Evolutionary conservation across 2,888 invertebrate species (phyloP).

Genomic region (Leptinotarsa rubiginosa): DNA sequence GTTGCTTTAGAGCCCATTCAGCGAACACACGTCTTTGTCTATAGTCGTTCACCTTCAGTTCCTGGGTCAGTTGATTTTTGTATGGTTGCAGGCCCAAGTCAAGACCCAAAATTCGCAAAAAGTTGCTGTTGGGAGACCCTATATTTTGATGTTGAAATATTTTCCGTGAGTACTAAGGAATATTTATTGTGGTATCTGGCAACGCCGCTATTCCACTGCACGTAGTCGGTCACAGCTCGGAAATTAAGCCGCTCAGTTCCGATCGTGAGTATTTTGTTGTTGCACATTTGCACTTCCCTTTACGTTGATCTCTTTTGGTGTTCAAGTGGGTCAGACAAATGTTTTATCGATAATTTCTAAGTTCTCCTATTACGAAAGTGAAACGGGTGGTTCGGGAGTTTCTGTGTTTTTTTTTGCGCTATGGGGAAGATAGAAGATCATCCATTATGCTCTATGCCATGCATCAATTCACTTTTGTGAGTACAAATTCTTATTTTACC

Average conservation of each 20-base stretch:
- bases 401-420: not conserved
- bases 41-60: too few species aligned
- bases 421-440: too few species aligned
- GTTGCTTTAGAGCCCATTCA: too few species aligned
- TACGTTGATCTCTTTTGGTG: not conserved
- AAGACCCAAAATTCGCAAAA: too few species aligned
- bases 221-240: constrained; percentile 1
- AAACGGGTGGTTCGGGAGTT: not conserved
- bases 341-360: constrained; percentile 33
- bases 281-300: not conserved
- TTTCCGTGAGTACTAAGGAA: not conserved
- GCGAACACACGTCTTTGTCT: too few species aligned
- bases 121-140: too few species aligned
- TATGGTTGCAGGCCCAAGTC: too few species aligned
- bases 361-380: constrained; percentile 2
- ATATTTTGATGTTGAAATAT: too few species aligned
- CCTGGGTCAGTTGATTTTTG: too few species aligned
- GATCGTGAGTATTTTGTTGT: not conserved
- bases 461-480: too few species aligned
- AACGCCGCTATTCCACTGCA: not conserved
- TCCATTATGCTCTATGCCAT: too few species aligned
- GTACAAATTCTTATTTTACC: too few species aligned
- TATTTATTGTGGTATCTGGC: not conserved
- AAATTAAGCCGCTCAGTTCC: constrained; percentile 10
- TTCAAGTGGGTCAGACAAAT: constrained; percentile 5